These are phyloP conservation scores for Trachurus trachurus DNA, from an alignment of 2,797 vertebrate species.

Conservation along the genomic window DNA sequence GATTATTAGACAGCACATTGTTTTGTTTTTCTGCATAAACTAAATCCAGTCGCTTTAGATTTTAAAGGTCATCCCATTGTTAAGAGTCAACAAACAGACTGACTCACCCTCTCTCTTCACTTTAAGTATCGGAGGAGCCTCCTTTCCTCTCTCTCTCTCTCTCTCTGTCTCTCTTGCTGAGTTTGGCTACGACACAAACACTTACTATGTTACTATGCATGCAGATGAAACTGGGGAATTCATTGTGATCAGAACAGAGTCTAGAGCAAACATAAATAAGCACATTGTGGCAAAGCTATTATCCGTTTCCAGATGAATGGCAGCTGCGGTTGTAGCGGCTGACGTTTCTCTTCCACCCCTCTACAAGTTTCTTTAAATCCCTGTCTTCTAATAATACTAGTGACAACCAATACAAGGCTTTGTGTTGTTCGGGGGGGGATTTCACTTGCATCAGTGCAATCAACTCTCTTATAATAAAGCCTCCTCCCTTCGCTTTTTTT, in stretches of 20 bases:
- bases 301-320: conserved; percentile 62
- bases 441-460: conserved; percentile 64
- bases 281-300: conserved; percentile 47
- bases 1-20: conserved; percentile 24
- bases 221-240: conserved; percentile 47
- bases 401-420: conserved; percentile 49
- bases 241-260: conserved; percentile 57
- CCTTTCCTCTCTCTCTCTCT: too few relatives aligned
- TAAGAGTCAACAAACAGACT: background rate
- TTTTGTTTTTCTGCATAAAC: background rate
- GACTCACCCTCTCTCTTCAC: background rate
- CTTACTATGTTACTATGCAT: conserved; percentile 25
- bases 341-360: conserved; percentile 52
- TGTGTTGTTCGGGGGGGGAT: conserved; percentile 48
- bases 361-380: conserved; percentile 38
- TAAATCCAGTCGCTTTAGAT: background rate
- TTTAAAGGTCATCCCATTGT: background rate
- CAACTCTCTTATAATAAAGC: conserved; percentile 40
- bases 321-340: conserved; percentile 56
- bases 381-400: conserved; percentile 20
- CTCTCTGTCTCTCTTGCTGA: conserved; percentile 3
- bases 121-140: conserved; percentile 19
- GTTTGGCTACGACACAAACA: conserved; percentile 35
- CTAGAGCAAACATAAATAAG: conserved; percentile 26
- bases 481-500: background rate